Percentiles rank a stretch among this genome's conserved stretches.
phyloP scores from a whole-genome alignment of 2,888 invertebrate species.

The Aphidius colemani region DNA sequence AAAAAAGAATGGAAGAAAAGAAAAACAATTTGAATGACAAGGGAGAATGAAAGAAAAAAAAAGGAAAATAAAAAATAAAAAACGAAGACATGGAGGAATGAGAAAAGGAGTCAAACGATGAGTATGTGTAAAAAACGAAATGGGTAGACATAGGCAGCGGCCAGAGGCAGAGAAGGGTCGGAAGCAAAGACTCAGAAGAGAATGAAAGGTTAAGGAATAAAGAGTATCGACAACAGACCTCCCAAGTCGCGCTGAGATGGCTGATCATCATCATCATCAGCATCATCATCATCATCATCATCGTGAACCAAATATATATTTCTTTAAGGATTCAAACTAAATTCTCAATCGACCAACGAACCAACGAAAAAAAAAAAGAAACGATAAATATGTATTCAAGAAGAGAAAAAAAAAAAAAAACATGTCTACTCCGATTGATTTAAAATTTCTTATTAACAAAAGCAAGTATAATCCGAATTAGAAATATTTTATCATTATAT shows the following conservation, averaged over 20 bases:
- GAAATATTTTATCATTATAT: not conserved
- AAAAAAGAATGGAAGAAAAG: slow-evolving; percentile 22
- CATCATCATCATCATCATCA: slow-evolving; percentile 41
- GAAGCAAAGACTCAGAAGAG: slow-evolving; percentile 39
- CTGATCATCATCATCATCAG: slow-evolving; percentile 57
- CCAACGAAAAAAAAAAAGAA: not conserved
- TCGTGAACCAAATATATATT: slow-evolving; percentile 53
- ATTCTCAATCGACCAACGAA: slow-evolving; percentile 22
- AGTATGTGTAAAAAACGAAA: slow-evolving; percentile 35
- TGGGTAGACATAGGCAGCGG: slow-evolving; percentile 33
- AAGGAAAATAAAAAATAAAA: slow-evolving; percentile 27
- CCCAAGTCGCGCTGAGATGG: slow-evolving; percentile 61
- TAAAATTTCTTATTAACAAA: no score
- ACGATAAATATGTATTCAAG: no score
- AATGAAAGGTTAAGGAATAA: slow-evolving; percentile 39
- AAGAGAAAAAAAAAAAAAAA: no score
- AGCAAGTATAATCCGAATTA: not conserved
- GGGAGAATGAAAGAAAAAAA: slow-evolving; percentile 27
- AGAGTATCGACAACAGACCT: slow-evolving; percentile 60
- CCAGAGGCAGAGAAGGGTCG: slow-evolving; percentile 48
- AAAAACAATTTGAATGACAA: slow-evolving; percentile 26
- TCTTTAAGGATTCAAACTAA: no score
- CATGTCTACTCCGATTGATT: no score
- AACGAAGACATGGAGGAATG: slow-evolving; percentile 36
- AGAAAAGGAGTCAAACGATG: slow-evolving; percentile 31